phyloP scores from a whole-genome alignment of 1,140 invertebrate species.

The Kradibia gibbosae region DNA sequence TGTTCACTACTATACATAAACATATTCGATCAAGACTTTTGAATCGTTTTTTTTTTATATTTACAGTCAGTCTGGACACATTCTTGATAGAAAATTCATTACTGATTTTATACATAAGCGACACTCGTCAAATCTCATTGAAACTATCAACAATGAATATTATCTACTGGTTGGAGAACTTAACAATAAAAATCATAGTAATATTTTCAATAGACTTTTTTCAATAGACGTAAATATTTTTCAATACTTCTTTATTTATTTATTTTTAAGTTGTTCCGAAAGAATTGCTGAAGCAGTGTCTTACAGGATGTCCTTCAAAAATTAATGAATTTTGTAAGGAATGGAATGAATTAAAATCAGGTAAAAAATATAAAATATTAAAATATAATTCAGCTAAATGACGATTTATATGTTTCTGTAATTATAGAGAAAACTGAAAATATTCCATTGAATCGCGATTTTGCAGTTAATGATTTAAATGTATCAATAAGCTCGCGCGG shows the following conservation, averaged over 20 bases:
- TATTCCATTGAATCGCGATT: neutral
- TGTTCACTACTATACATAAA: neutral
- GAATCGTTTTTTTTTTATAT: conserved; percentile 1
- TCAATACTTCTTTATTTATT: conserved; percentile 27
- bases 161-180: conserved; percentile 59
- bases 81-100: conserved; percentile 55
- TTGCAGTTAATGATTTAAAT: neutral
- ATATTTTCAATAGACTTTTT: too few relatives aligned
- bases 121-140: conserved; percentile 55
- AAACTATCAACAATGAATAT: conserved; percentile 58
- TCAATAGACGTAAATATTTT: conserved; percentile 2
- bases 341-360: conserved; percentile 54
- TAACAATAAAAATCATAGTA: conserved; percentile 59
- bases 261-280: conserved; percentile 58
- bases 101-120: conserved; percentile 56
- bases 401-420: neutral
- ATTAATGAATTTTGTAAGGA: conserved; percentile 60
- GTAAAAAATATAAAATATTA: conserved; percentile 33
- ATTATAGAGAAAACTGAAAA: neutral
- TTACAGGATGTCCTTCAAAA: conserved; percentile 59
- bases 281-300: conserved; percentile 56
- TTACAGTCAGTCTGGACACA: conserved; percentile 58
- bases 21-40: neutral
- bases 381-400: neutral
- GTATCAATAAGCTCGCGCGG: conserved; percentile 9